Percentiles rank a stretch among this genome's conserved stretches.
Conservation (phyloP, 2,888 invertebrate species). For the Eurois occulta region DNA sequence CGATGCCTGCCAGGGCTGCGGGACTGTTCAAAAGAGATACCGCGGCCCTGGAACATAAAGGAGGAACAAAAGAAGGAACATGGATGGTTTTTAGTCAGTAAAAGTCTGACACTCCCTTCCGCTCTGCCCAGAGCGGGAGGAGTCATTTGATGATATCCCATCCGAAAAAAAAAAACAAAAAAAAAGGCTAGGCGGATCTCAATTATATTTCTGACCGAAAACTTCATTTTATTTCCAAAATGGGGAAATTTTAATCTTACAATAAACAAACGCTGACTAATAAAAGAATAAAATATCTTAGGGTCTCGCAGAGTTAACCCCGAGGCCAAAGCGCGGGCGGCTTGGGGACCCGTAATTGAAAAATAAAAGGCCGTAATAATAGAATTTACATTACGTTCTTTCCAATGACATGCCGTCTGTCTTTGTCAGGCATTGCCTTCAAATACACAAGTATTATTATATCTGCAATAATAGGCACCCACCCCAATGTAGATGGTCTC, state of each 20-base stretch:
- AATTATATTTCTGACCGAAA: neutral
- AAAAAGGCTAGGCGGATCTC: too few species aligned
- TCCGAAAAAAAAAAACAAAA: too few species aligned
- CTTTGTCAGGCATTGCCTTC: slow-evolving; percentile 87
- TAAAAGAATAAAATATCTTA: slow-evolving; percentile 75
- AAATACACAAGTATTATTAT: slow-evolving; percentile 65
- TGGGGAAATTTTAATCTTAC: slow-evolving; percentile 51
- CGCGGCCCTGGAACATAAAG: too few species aligned
- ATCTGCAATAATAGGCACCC: slow-evolving; percentile 71
- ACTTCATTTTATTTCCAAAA: slow-evolving; percentile 3
- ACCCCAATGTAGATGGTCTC: slow-evolving; percentile 64
- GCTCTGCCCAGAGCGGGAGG: too few species aligned
- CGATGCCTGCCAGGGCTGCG: too few species aligned
- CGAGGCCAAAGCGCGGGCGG: slow-evolving; percentile 80
- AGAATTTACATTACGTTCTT: slow-evolving; percentile 90
- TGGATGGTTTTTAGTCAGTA: too few species aligned
- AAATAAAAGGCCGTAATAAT: slow-evolving; percentile 90
- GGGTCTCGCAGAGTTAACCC: slow-evolving; percentile 84
- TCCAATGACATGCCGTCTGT: slow-evolving; percentile 87
- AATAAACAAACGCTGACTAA: slow-evolving; percentile 65
- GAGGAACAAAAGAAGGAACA: too few species aligned
- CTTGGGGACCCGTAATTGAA: slow-evolving; percentile 88
- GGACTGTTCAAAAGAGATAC: too few species aligned
- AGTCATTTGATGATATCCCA: too few species aligned
- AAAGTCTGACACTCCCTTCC: too few species aligned